Evolutionary conservation across 2,113 vertebrate genomes (phyloP).

Genomic region (Stictonetta naevosa): DNA sequence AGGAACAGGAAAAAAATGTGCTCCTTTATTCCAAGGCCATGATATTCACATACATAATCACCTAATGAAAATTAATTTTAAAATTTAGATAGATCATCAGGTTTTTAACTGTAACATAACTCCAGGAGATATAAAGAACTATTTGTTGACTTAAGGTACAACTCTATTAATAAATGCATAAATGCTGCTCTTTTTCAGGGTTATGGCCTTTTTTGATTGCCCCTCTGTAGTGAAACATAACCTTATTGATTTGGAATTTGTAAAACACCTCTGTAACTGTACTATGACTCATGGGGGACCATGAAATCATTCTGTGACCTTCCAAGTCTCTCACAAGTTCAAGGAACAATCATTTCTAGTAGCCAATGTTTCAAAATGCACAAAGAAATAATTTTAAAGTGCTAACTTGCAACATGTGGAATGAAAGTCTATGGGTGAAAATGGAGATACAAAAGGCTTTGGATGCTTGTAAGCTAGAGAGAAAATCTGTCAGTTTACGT

Average conservation of each 20-base stretch:
- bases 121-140: neutral
- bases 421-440: neutral
- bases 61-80: neutral
- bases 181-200: conserved; percentile 2
- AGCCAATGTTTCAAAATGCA: neutral
- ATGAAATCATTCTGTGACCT: conserved; percentile 15
- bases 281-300: neutral
- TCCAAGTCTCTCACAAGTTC: neutral
- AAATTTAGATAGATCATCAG: neutral
- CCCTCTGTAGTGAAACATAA: neutral
- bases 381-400: neutral
- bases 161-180: neutral
- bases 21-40: neutral
- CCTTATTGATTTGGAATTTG: conserved; percentile 37
- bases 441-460: neutral
- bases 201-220: neutral
- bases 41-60: neutral
- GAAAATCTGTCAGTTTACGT: neutral
- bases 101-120: neutral
- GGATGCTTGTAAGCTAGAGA: neutral
- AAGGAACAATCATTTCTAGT: conserved; percentile 5
- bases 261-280: neutral
- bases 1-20: neutral
- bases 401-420: neutral
- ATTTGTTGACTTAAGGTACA: conserved; percentile 4